These are phyloP conservation scores for Ceratosolen fusciceps DNA, from an alignment of 1,140 invertebrate genomes.

Conservation along the genomic window DNA sequence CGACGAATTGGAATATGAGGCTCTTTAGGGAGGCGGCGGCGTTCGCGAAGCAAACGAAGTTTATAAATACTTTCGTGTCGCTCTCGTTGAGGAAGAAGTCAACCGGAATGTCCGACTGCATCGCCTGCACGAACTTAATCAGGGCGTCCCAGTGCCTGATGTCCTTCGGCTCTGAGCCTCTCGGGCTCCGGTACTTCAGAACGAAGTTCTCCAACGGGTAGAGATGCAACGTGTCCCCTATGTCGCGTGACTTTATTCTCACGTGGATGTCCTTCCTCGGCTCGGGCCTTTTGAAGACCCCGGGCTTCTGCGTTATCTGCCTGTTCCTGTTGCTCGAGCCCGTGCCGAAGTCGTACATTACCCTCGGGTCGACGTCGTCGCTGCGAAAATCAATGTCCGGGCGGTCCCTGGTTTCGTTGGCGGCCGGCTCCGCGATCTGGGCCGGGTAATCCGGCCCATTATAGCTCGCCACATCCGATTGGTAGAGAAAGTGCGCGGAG, in stretches of 20 bases:
- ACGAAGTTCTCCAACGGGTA: no score
- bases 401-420: background rate
- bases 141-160: background rate
- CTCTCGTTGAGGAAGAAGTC: background rate
- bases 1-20: constrained; percentile 2
- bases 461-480: constrained; percentile 60
- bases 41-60: background rate
- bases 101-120: background rate
- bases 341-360: background rate
- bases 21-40: background rate
- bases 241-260: background rate
- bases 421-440: background rate
- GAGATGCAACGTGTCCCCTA: no score
- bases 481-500: constrained; percentile 62
- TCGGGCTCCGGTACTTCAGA: no score
- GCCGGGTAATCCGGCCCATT: constrained; percentile 45
- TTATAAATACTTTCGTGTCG: background rate
- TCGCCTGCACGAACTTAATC: background rate
- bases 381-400: background rate
- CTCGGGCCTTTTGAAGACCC: background rate
- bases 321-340: background rate
- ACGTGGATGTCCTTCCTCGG: no score
- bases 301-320: background rate
- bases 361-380: background rate
- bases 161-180: background rate